Evolutionary conservation across 2,113 vertebrate genomes (phyloP).

Genomic region (Sylvilagus bachmani): DNA sequence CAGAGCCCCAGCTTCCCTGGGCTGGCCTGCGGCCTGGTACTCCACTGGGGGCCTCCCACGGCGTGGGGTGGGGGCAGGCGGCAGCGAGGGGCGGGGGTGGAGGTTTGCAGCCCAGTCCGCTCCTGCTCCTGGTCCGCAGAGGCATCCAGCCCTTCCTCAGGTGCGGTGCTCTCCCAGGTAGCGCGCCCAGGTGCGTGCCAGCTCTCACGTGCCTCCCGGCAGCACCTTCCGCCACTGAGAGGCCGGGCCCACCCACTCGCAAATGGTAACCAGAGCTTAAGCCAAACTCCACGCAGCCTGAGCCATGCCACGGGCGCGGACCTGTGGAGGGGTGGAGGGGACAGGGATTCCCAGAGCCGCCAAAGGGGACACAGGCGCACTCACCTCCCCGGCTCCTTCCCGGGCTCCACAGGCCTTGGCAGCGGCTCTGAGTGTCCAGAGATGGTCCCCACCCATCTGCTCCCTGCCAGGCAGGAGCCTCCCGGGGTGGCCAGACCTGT

Average conservation of each 20-base stretch:
- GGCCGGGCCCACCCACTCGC: conserved; percentile 21
- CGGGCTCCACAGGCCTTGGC: background rate
- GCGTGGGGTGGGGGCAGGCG: background rate
- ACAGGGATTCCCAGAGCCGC: background rate
- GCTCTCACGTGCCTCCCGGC: rapidly evolving
- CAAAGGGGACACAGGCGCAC: background rate
- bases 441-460: conserved; percentile 32
- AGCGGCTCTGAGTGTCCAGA: background rate
- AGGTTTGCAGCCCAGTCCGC: background rate
- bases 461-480: conserved; percentile 34
- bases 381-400: background rate
- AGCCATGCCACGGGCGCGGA: background rate
- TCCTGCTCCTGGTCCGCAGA: background rate
- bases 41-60: background rate
- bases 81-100: background rate
- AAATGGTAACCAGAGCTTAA: conserved; percentile 19
- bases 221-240: background rate
- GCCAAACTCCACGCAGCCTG: background rate
- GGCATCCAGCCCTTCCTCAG: background rate
- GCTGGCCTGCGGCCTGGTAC: background rate
- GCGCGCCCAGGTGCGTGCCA: background rate
- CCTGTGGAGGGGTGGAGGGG: background rate
- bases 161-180: background rate
- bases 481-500: conserved; percentile 55
- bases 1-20: too few relatives aligned